Evolutionary conservation across 2,888 invertebrate species (phyloP).

Genomic region (Drosophila niveifrons): DNA sequence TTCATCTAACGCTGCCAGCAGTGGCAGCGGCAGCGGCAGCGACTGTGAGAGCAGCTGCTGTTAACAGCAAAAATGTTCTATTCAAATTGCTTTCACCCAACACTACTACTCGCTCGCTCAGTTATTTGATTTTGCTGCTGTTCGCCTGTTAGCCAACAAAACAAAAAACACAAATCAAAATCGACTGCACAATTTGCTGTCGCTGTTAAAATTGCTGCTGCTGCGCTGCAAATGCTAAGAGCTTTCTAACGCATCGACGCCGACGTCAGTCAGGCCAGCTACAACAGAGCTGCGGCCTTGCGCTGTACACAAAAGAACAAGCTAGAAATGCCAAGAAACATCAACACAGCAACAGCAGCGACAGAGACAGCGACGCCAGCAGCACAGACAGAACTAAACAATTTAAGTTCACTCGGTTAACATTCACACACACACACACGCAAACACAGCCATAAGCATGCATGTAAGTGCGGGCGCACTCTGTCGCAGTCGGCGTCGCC

Average conservation of each 20-base stretch:
- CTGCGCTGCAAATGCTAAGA: conserved; percentile 24
- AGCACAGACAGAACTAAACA: conserved; percentile 56
- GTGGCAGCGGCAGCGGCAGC: too few species aligned
- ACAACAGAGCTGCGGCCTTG: conserved; percentile 48
- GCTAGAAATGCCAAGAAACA: conserved; percentile 49
- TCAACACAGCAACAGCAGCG: conserved; percentile 18
- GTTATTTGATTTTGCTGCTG: conserved; percentile 28
- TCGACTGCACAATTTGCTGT: conserved; percentile 19
- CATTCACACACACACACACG: conserved; percentile 22
- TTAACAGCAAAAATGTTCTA: conserved; percentile 61
- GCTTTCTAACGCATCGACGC: conserved; percentile 44
- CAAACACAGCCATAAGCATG: conserved; percentile 15
- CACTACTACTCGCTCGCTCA: not conserved
- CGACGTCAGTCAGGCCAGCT: not conserved
- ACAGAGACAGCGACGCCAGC: conserved; percentile 7
- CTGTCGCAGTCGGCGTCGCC: conserved; percentile 15
- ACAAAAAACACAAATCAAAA: conserved; percentile 39
- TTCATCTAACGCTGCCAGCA: conserved; percentile 26
- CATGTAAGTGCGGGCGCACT: conserved; percentile 12
- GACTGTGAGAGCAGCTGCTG: conserved; percentile 11
- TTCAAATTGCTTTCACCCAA: conserved; percentile 55
- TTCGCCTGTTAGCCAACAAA: conserved; percentile 49
- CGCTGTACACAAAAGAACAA: conserved; percentile 40
- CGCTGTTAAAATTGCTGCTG: conserved; percentile 13
- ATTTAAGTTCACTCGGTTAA: conserved; percentile 79